Conservation (phyloP, 2,113 vertebrate genomes). For the Trogon melanurus region DNA sequence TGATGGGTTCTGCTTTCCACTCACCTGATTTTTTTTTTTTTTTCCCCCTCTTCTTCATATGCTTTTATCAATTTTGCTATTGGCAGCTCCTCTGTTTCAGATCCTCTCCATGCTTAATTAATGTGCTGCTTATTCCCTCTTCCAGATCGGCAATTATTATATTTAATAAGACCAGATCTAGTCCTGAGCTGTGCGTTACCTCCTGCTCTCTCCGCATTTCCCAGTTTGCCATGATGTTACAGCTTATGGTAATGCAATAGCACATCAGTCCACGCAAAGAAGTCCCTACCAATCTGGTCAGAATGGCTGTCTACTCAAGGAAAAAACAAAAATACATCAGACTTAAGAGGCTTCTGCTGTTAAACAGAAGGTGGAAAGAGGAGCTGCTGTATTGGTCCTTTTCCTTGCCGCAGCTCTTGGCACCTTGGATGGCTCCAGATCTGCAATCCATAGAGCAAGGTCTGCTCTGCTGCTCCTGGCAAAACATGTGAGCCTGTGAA, state of each 20-base stretch:
- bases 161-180: conserved; percentile 19
- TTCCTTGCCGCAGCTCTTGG: neutral
- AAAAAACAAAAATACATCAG: neutral
- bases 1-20: neutral
- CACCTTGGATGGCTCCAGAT: neutral
- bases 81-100: conserved; percentile 21
- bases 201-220: neutral
- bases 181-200: neutral
- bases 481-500: neutral
- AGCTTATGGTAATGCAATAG: neutral
- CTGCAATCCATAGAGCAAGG: neutral
- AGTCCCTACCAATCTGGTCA: neutral
- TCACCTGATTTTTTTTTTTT: neutral
- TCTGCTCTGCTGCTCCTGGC: neutral
- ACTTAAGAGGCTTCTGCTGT: neutral
- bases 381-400: neutral
- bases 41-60: neutral
- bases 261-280: neutral
- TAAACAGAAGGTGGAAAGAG: neutral
- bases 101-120: conserved; percentile 42
- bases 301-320: neutral
- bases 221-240: neutral
- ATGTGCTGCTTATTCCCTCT: conserved; percentile 36
- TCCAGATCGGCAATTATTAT: neutral
- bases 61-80: neutral